A percentile compares a stretch with the other conserved stretches of the same genome.
These are phyloP conservation scores for Macropus fuliginosus DNA, from an alignment of 2,797 vertebrate genomes.

Conservation along the genomic window DNA sequence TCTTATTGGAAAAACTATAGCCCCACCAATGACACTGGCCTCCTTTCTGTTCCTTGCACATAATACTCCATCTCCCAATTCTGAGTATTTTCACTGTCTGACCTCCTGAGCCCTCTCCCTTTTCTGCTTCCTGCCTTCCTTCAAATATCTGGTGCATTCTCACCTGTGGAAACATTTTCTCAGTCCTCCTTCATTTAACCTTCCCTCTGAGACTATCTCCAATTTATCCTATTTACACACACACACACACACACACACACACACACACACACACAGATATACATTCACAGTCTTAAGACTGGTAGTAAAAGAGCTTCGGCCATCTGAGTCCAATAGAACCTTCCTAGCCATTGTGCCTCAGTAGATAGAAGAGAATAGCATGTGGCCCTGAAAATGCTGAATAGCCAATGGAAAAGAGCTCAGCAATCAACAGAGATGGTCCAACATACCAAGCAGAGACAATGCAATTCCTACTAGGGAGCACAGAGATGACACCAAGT, in stretches of 20 bases:
- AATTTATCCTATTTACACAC: no score
- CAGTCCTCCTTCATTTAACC: no score
- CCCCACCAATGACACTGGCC: no score
- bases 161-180: neutral
- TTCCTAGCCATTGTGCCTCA: neutral
- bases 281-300: neutral
- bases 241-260: no score
- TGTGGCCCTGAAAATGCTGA: neutral
- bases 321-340: neutral
- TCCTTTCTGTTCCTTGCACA: no score
- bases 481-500: neutral
- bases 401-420: neutral
- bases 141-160: neutral
- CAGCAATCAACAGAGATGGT: neutral
- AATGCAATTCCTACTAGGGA: neutral
- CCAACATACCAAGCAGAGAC: neutral
- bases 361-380: neutral
- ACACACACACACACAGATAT: no score
- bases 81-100: no score
- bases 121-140: neutral
- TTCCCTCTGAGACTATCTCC: no score
- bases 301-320: neutral
- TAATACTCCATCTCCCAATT: no score
- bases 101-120: neutral
- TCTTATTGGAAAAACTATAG: no score